phyloP scores from a whole-genome alignment of 2,888 invertebrate species.

The Nomada fucata region DNA sequence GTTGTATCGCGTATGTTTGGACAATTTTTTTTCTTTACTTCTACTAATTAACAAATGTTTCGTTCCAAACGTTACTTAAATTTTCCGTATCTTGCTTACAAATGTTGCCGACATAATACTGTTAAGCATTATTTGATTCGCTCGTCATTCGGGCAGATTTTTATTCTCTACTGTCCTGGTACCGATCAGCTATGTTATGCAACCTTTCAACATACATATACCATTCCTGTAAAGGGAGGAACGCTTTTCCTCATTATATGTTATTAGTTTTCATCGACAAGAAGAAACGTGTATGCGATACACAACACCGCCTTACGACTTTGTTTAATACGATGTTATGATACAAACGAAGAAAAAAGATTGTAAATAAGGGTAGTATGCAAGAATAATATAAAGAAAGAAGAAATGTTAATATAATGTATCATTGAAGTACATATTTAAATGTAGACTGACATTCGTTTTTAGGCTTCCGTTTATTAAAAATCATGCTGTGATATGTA shows the following conservation, averaged over 20 bases:
- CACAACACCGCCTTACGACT: constrained; percentile 10
- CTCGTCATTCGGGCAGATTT: constrained; percentile 6
- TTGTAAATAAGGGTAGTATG: constrained; percentile 50
- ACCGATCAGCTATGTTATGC: constrained; percentile 14
- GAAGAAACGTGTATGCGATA: not conserved
- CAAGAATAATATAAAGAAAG: constrained; percentile 54
- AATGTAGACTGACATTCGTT: constrained; percentile 74
- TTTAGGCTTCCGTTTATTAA: constrained; percentile 77
- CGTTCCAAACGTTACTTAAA: constrained; percentile 33
- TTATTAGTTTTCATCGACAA: constrained; percentile 13
- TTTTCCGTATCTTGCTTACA: constrained; percentile 30
- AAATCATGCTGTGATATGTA: constrained; percentile 82
- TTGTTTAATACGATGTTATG: constrained; percentile 6
- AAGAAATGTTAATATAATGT: constrained; percentile 77
- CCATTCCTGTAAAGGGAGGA: constrained; percentile 19
- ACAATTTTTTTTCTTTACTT: constrained; percentile 1
- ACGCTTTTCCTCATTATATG: constrained; percentile 32
- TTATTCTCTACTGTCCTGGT: constrained; percentile 16
- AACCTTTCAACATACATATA: constrained; percentile 13
- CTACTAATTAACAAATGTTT: constrained; percentile 25
- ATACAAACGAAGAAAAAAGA: constrained; percentile 18
- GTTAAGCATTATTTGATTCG: constrained; percentile 32
- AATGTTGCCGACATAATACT: constrained; percentile 19
- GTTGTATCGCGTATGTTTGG: constrained; percentile 17
- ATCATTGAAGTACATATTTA: constrained; percentile 78